These are phyloP conservation scores for Oncorhynchus gorbuscha DNA, from an alignment of 2,113 vertebrate genomes.

Conservation along the genomic window DNA sequence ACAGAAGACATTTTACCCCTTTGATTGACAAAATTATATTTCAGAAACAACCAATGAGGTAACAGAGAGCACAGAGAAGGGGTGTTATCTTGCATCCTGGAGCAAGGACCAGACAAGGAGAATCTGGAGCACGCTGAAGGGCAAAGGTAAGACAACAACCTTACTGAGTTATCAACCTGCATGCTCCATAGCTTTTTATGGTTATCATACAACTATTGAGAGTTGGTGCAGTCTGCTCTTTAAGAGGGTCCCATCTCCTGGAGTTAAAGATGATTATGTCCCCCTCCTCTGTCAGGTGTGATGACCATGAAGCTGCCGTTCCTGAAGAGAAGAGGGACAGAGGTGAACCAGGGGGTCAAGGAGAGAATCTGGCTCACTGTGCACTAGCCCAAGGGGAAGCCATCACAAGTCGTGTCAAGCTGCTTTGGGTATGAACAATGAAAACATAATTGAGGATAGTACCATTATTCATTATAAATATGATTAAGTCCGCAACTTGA, in stretches of 20 bases:
- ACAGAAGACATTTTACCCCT: no score
- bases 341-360: conserved; percentile 80
- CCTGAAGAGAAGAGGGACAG: conserved; percentile 84
- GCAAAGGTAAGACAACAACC: conserved; percentile 77
- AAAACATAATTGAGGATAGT: background rate
- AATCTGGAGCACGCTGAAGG: conserved; percentile 86
- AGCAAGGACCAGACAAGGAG: conserved; percentile 94
- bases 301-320: conserved; percentile 88
- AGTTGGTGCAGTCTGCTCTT: background rate
- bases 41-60: conserved; percentile 64
- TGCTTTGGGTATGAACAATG: conserved; percentile 82
- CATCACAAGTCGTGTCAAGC: conserved; percentile 85
- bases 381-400: conserved; percentile 80
- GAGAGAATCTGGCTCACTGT: conserved; percentile 94
- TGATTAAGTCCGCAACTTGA: background rate
- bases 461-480: background rate
- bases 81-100: conserved; percentile 87
- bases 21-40: background rate
- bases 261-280: background rate
- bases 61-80: conserved; percentile 56
- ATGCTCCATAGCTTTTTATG: no score
- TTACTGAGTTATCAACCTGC: no score
- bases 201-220: no score
- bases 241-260: background rate
- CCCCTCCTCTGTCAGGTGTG: conserved; percentile 68